These are phyloP conservation scores for Pelagia noctiluca DNA, from an alignment of 30 jellyfish, hydroid and myxozoan species.

Conservation along the genomic window DNA sequence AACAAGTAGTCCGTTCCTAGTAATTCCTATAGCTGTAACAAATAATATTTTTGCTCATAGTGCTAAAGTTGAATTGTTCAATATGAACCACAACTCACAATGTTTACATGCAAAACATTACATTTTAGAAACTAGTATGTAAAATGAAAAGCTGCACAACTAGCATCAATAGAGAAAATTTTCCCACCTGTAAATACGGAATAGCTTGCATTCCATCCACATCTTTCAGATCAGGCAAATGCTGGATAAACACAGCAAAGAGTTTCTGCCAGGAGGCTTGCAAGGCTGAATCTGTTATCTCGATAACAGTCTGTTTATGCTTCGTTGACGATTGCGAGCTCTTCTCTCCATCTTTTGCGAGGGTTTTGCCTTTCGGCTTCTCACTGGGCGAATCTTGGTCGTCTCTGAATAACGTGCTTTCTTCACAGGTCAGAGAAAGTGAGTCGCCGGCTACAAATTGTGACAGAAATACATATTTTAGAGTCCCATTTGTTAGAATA, in stretches of 20 bases:
- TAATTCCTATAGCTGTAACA: no score
- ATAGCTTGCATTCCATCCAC: conserved; percentile 88
- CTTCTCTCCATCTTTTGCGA: neutral
- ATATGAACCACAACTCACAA: no score
- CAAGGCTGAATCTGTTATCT: conserved; percentile 62
- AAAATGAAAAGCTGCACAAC: neutral
- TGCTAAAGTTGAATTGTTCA: no score
- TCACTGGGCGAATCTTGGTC: conserved; percentile 14
- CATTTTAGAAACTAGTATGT: neutral
- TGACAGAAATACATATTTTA: no score
- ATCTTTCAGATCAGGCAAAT: conserved; percentile 74
- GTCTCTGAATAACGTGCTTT: neutral
- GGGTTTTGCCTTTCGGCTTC: neutral
- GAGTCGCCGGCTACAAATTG: neutral
- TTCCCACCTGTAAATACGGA: conserved; percentile 88
- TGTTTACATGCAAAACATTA: neutral
- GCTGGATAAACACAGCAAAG: conserved; percentile 63
- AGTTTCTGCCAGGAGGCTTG: conserved; percentile 78
- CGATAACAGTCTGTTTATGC: conserved; percentile 33
- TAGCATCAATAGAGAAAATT: neutral
- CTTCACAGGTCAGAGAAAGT: neutral
- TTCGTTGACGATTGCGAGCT: no score
- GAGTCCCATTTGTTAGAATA: no score
- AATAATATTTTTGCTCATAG: no score
- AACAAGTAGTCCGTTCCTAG: no score